Conservation (phyloP, 2,888 invertebrate genomes). For the Exephanes ischioxanthus region DNA sequence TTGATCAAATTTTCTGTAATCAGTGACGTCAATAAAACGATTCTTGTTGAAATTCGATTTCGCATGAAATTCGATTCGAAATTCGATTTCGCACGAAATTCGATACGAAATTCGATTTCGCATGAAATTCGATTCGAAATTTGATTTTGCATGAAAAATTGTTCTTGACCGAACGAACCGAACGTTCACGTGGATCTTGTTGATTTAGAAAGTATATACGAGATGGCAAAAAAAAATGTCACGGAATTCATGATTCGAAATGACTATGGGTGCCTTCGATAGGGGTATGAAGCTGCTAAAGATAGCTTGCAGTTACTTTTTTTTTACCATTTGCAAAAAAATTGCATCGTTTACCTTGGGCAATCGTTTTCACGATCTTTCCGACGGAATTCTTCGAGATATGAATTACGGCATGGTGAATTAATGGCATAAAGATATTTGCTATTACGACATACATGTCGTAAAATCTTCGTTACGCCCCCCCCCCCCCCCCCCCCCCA, state of each 20-base stretch:
- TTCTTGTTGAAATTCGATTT: not conserved
- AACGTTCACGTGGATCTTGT: not conserved
- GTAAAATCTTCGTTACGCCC: not conserved
- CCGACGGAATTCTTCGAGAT: not conserved
- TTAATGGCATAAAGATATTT: not conserved
- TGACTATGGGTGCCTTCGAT: not conserved
- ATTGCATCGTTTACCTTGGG: slow-evolving; percentile 2
- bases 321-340: not conserved
- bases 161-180: not conserved
- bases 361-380: slow-evolving; percentile 6
- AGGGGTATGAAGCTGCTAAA: not conserved
- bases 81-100: not conserved
- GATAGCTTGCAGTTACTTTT: not conserved
- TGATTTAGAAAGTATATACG: not conserved
- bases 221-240: not conserved
- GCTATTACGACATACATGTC: not conserved
- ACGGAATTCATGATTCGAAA: not conserved
- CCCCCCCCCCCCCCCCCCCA: too few species aligned
- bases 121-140: too few species aligned
- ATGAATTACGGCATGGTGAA: not conserved
- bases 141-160: not conserved
- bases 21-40: not conserved
- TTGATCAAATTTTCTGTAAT: not conserved
- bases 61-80: too few species aligned
- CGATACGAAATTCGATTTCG: too few species aligned